Base-by-base conservation (phyloP, 1,140 invertebrate species). In the Pseudomyrmex concolor region DNA sequence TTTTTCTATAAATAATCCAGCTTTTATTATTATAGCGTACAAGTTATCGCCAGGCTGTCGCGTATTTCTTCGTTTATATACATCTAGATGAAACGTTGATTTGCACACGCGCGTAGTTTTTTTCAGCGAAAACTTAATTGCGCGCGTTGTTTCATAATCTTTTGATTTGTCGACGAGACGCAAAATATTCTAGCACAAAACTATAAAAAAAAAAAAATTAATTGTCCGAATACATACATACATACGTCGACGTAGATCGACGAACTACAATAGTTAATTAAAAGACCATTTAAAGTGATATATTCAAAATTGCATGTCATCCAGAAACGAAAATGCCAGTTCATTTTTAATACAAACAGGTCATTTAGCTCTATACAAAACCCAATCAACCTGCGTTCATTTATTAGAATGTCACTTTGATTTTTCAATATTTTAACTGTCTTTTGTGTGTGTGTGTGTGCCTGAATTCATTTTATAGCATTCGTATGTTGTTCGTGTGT, bases 371-470 rank as follows among this genome's bases (percentile, higher is more conserved):
- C 4, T n/a, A 77, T 8, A 51, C 22, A 43, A 45, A 34, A 66
- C 60, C 43, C 63, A 68, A 77, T 77, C 50, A 57, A 67, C 7
- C 34, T 10, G 15, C 45, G 50, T 45, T n/a, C 10, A 55, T 77
- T 77, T 67, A 77, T 68, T 77, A 68, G 17, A 68, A 67, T 68
- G 66, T 77, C 48, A 77, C 55, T 77, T 25, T 43, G 19, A 63
- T 13, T 74, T 45, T 48, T 15, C 19, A 19, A 54, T 77, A 77
- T 77, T 77, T 22, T 55, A 54, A 19, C 48, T 19, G 12, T 50
- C 4, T n/a, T 55, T 34, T 19, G 45, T 67, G 43, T 45, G 9
- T 55, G 34, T 13, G 8, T 50, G 48, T 50, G 48, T 51, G 13
- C 13, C 3, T 51, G 12, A 10, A 51, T 50, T 50, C 50, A 13